phyloP scores from a whole-genome alignment of 2,888 invertebrate species.

The Papilio elwesi region DNA sequence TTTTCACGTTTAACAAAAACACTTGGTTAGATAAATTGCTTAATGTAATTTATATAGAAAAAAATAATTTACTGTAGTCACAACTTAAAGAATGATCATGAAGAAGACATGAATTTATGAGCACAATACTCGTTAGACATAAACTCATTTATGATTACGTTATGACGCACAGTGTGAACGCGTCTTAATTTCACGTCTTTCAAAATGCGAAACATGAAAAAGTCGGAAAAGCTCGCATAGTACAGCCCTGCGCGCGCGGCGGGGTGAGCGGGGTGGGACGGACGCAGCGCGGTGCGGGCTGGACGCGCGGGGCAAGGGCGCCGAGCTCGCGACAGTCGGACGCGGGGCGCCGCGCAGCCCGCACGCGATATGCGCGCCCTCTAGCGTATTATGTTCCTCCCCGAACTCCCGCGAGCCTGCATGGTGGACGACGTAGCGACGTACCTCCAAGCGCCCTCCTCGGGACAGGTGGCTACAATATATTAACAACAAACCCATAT shows the following conservation, averaged over 20 bases:
- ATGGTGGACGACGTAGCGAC: constrained; percentile 98
- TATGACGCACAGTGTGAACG: constrained; percentile 34
- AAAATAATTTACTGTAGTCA: too few relatives aligned
- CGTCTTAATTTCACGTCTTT: constrained; percentile 30
- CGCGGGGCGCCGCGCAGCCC: constrained; percentile 82
- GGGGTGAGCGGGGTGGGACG: constrained; percentile 51
- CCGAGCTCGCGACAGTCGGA: constrained; percentile 70
- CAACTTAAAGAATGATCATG: neutral
- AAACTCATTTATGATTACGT: constrained; percentile 9
- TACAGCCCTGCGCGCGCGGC: constrained; percentile 67
- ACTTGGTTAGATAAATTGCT: too few relatives aligned
- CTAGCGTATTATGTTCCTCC: constrained; percentile 92
- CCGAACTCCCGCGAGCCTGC: constrained; percentile 96
- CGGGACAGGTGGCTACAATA: constrained; percentile 93
- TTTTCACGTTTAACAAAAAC: too few relatives aligned
- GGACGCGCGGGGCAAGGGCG: constrained; percentile 48
- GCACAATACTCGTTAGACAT: constrained; percentile 16
- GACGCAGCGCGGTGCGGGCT: constrained; percentile 46
- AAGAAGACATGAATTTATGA: constrained; percentile 29
- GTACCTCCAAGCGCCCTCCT: constrained; percentile 97
- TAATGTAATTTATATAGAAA: too few relatives aligned
- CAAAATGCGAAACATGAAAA: constrained; percentile 43
- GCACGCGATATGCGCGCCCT: constrained; percentile 79
- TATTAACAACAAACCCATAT: constrained; percentile 83
- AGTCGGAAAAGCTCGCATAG: constrained; percentile 62